Base-by-base conservation (phyloP, 2,888 invertebrate genomes). In the Caradrina clavipalpis region DNA sequence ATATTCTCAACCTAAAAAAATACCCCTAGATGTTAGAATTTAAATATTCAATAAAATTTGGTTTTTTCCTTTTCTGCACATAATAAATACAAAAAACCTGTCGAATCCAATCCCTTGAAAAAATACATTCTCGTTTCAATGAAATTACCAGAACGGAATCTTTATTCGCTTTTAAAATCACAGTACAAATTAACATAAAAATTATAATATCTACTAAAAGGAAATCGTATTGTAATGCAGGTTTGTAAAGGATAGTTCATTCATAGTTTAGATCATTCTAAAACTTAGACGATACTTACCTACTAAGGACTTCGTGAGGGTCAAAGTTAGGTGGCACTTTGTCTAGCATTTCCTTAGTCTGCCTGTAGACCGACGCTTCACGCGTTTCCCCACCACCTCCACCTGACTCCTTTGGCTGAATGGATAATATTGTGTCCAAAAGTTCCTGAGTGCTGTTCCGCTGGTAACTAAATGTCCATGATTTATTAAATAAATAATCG, bases 331-430 rank as follows among this genome's bases (percentile, higher is more conserved):
- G 88, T 0, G 99, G 98, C 35, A 98, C 94, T 94, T 98, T 98
- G 0, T 96, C 96, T 19, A 98, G 92, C 98, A 99, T 98, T 87
- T 98, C 98, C 69, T 93, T 96, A 0, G 97, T 81, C 85, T 97
- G 97, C 61, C 97, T 96, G 42, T 97, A 96, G 0, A 99, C 98
- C 0, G 97, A 97, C 0, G 97, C 96, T 92, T 99, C 98, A 55
- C 98, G 96, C 0, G 98, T 97, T 91, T 98, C 98, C 0, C 98
- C 98, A 1, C 97, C 97, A 0, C 97, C 97, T 0, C 96, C 96
- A n/a, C 97, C 96, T 0, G 98, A 97, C 88, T 98, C 98, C 88
- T 98, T 99, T 0, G 99, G 99, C 88, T 99, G 98, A 73, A 99
- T 98, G 0, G 97, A 98, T 78, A 98, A 93, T 81, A 98, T 98